Evolutionary conservation across 2,888 invertebrate genomes (phyloP), one percentile per base, ranked within the genome.

Genomic region (Hypercompe scribonia): DNA sequence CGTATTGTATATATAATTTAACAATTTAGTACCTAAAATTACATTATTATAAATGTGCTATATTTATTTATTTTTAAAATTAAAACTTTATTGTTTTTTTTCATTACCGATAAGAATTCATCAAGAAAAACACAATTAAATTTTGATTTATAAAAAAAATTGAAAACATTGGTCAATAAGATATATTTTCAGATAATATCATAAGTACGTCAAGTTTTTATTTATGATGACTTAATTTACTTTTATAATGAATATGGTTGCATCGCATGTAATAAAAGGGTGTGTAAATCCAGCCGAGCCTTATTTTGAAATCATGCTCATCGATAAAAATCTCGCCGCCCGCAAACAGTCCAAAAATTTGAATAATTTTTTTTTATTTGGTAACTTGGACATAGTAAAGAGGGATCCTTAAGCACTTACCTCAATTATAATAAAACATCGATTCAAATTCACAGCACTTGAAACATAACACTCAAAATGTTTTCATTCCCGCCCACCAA

Each of bases 181-280:
- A 58, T 58, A 28, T 13, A 58, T 13, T 58, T 10, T 58, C 28
- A 11, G 3, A 42, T 66, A 31, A 4, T 33, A 7, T 8, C n/a
- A 15, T 33, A 46, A 18, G 31, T 33, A 46, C 21, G 24, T 31
- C 24, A 46, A 31, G 66, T 73, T 74, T 36, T 68, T 69, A 65
- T 71, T 18, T 61, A 61, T 76, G 71, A 79, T 78, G 76, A 82
- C 70, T 81, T 81, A 82, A 81, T 82, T 76, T 76, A 68, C 68
- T 65, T 70, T 74, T 28, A 39, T 75, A 73, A 73, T 71, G 68
- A 74, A 65, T 73, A 83, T 78, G 71, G n/a, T 18, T 46, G 70
- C 61, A 64, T 83, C 42, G 83, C 83, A 84, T 83, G 83, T 24
- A n/a, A 42, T 66, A 77, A 74, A 24, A 61, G 69, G 83, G 83